Base-by-base conservation (phyloP, 1,140 invertebrate genomes). In the Cotesia vestalis region DNA sequence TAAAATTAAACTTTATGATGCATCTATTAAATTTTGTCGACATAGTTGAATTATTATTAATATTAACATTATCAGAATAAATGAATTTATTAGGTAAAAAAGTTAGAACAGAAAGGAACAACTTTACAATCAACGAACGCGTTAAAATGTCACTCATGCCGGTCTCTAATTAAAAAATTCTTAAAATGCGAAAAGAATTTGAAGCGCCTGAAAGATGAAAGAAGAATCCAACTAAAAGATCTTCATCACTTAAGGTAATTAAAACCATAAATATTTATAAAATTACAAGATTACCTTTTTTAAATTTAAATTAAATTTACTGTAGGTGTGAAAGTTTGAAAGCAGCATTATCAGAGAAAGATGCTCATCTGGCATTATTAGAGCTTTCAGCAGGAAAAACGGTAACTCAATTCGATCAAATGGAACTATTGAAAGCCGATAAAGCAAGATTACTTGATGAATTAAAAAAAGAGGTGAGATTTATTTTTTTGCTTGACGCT, bases 341-440 rank as follows among this genome's bases (percentile, higher is more conserved):
- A 85, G 90, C 91, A 61, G 91, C 93, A 1, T 92, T 96, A 55
- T 94, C 92, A 80, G 94, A 96, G 79, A 96, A 95, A 81, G 95
- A 96, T 84, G 91, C 94, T 14, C 93, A 94, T 81, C 89, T 96
- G 75, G 94, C 94, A 1, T 85, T 95, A 71, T 81, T 96, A 59
- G 94, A 96, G 85, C 90, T 95, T 83, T 92, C 92, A 40, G 91
- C 92, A 27, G 90, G 92, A 67, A 90, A 92, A 82, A 90, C 89
- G 55, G 88, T 89, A 59, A 85, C 82, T 71, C 90, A 92, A 75
- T 89, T 90, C 4, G 89, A 90, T 73, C 88, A 91, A 81, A 90
- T 88, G 35, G 91, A 93, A 60, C 86, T 86, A 74, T 82, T 94
- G 46, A 90, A 88, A 78, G 83, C 81, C 12, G 92, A 94, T 67